Conservation (phyloP, 2,113 vertebrate genomes). For the Noturus placidus region DNA sequence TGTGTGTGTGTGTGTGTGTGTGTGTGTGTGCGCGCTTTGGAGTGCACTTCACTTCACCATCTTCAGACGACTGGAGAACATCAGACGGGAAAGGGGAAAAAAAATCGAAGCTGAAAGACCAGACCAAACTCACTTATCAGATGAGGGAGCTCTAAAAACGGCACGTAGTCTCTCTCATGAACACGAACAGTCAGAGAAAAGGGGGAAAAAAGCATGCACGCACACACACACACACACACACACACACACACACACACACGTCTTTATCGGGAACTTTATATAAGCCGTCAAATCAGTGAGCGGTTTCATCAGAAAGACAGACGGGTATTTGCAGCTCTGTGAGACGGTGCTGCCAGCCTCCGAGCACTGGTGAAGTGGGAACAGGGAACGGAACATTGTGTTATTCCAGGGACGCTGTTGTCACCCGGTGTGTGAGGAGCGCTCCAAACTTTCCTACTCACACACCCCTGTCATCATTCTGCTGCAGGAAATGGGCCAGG, state of each 20-base stretch:
- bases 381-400: constrained; percentile 67
- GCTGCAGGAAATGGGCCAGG: constrained; percentile 9
- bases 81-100: constrained; percentile 8
- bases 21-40: constrained; percentile 14
- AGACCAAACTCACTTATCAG: constrained; percentile 29
- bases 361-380: constrained; percentile 51
- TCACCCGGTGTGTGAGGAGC: constrained; percentile 54
- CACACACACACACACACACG: constrained; percentile 3
- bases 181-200: constrained; percentile 19
- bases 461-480: constrained; percentile 15
- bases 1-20: constrained; percentile 8
- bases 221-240: constrained; percentile 30
- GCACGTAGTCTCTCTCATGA: constrained; percentile 3
- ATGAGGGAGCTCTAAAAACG: constrained; percentile 19
- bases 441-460: constrained; percentile 44
- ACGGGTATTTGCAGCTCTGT: constrained; percentile 59
- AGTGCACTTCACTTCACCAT: constrained; percentile 28
- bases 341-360: constrained; percentile 51
- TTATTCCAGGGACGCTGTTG: constrained; percentile 62
- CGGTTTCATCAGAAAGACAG: not conserved
- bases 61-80: constrained; percentile 23
- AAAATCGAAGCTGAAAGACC: constrained; percentile 23
- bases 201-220: not conserved
- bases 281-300: not conserved
- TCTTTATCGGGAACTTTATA: not conserved